A percentile compares a stretch with the other conserved stretches of the same genome.
phyloP scores from a whole-genome alignment of 1,140 invertebrate species.

The Glossosoma conforme region DNA sequence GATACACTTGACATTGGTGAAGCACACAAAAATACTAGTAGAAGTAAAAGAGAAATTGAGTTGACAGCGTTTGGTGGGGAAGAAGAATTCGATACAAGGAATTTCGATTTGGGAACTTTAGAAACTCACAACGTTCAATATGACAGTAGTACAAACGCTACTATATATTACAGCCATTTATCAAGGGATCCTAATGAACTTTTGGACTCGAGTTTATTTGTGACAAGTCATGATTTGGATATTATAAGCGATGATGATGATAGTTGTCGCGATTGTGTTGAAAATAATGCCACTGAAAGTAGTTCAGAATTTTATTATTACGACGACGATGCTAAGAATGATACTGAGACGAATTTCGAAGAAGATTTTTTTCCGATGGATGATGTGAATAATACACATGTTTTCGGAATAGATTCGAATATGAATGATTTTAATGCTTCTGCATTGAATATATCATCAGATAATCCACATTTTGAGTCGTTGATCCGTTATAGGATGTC shows the following conservation, averaged over 20 bases:
- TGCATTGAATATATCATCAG: constrained; percentile 1
- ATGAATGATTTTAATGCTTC: not conserved
- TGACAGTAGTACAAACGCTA: no score
- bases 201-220: constrained; percentile 16
- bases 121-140: no score
- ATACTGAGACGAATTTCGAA: constrained; percentile 18
- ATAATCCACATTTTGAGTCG: constrained; percentile 24
- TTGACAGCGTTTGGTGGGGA: no score
- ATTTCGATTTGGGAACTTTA: no score
- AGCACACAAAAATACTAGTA: no score
- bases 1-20: no score
- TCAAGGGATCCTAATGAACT: no score
- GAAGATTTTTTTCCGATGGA: constrained; percentile 11
- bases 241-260: not conserved
- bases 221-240: constrained; percentile 11
- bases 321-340: constrained; percentile 18
- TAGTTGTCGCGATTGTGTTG: no score
- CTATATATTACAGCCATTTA: no score
- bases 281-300: constrained; percentile 6
- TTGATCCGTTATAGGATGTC: constrained; percentile 12
- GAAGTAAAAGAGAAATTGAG: no score
- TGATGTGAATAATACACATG: constrained; percentile 1
- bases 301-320: constrained; percentile 28
- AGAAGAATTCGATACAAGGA: no score
- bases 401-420: not conserved